Percentiles rank a stretch among this genome's conserved stretches.
These are phyloP conservation scores for Masticophis lateralis DNA, from an alignment of 2,797 vertebrate genomes.

Conservation along the genomic window DNA sequence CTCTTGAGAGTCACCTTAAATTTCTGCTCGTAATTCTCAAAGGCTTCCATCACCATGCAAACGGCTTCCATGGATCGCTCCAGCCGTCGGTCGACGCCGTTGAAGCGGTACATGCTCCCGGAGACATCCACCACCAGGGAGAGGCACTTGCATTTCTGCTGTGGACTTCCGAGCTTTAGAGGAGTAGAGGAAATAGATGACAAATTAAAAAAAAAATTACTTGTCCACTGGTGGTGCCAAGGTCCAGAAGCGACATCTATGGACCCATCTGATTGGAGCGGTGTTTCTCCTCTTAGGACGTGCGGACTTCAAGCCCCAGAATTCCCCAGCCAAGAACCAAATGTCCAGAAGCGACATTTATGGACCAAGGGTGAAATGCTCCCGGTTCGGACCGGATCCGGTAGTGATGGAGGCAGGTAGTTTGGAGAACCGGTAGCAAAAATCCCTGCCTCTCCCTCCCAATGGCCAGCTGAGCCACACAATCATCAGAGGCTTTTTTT, in stretches of 20 bases:
- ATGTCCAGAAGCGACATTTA: too few relatives aligned
- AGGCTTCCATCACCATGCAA: constrained; percentile 98
- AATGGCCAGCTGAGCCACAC: too few relatives aligned
- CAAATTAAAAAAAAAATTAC: neutral
- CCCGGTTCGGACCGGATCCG: too few relatives aligned
- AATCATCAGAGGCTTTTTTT: too few relatives aligned
- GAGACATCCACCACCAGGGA: constrained; percentile 90
- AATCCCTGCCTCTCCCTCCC: too few relatives aligned
- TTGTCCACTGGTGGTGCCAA: fast-evolving
- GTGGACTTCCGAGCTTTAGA: constrained; percentile 87
- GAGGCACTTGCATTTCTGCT: constrained; percentile 92
- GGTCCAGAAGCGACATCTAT: neutral
- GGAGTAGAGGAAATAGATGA: neutral
- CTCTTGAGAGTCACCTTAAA: constrained; percentile 84
- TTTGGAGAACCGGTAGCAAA: too few relatives aligned
- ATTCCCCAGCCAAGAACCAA: too few relatives aligned
- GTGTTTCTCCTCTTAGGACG: neutral
- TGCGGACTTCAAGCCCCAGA: neutral
- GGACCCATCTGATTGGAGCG: neutral
- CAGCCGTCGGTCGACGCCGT: constrained; percentile 88
- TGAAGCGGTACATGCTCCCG: constrained; percentile 98
- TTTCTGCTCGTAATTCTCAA: constrained; percentile 93
- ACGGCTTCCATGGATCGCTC: constrained; percentile 97
- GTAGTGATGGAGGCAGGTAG: too few relatives aligned
- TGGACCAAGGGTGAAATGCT: too few relatives aligned